These are phyloP conservation scores for Pyrgus malvae DNA, from an alignment of 2,888 invertebrate genomes.

Conservation along the genomic window DNA sequence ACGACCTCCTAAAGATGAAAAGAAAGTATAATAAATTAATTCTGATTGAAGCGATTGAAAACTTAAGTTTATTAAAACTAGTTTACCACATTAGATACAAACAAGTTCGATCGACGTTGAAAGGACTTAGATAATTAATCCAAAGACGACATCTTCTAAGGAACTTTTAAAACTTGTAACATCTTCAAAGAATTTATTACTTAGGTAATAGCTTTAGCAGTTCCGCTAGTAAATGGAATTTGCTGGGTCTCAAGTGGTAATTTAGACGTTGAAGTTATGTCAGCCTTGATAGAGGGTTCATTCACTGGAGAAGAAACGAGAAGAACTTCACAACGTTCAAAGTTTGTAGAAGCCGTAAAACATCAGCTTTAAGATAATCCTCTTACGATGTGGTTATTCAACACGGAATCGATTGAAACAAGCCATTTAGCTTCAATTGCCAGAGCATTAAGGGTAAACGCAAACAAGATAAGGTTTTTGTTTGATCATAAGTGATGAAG, in stretches of 20 bases:
- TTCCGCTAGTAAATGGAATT: constrained; percentile 17
- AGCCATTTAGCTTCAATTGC: background rate
- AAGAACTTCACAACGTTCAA: background rate
- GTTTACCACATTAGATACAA: background rate
- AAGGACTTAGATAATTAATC: constrained; percentile 20
- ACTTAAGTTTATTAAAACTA: background rate
- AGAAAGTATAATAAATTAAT: background rate
- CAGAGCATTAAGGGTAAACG: background rate
- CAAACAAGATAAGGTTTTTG: background rate
- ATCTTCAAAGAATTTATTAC: constrained; percentile 23
- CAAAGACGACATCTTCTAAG: constrained; percentile 13
- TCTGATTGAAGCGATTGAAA: too few relatives aligned
- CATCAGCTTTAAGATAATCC: constrained; percentile 10
- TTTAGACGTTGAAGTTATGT: constrained; percentile 13
- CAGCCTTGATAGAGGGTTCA: constrained; percentile 1
- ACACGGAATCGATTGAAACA: constrained; percentile 1
- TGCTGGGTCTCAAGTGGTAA: constrained; percentile 2
- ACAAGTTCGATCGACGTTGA: constrained; percentile 3
- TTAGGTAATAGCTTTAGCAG: constrained; percentile 13
- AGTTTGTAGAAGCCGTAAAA: constrained; percentile 6
- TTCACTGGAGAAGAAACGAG: background rate
- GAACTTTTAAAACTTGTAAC: constrained; percentile 15
- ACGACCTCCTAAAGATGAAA: too few relatives aligned
- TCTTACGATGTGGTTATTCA: constrained; percentile 5
- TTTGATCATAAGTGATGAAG: background rate